phyloP scores from a whole-genome alignment of 2,113 vertebrate species.

The Leucopternis melanops region DNA sequence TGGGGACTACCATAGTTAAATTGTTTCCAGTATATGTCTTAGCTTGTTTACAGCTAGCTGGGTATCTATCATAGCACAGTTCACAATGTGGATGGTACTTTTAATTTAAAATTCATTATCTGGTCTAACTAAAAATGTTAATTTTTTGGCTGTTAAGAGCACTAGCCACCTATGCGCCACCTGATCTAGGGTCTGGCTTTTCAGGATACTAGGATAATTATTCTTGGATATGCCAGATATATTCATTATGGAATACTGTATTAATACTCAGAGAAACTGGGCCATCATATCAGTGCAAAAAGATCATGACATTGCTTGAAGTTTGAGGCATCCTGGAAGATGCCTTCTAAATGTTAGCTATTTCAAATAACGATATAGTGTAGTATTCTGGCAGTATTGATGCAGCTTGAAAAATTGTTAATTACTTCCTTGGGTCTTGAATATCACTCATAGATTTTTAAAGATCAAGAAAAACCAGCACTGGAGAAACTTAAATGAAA shows the following conservation, averaged over 20 bases:
- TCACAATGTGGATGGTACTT: background rate
- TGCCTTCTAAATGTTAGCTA: background rate
- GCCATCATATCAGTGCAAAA: background rate
- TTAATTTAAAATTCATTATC: background rate
- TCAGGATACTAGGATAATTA: background rate
- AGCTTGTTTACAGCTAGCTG: background rate
- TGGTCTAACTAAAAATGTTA: background rate
- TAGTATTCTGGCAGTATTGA: background rate
- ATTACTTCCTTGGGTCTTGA: background rate
- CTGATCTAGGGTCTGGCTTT: background rate
- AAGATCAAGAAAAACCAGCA: background rate
- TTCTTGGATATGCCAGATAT: background rate
- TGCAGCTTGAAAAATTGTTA: background rate
- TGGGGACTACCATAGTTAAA: background rate
- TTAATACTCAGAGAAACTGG: background rate
- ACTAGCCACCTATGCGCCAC: background rate
- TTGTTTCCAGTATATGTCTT: background rate
- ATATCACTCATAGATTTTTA: background rate
- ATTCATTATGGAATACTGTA: background rate
- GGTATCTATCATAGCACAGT: background rate
- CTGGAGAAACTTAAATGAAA: background rate
- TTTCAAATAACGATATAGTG: background rate
- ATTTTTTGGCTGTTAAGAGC: background rate
- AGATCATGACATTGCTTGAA: background rate
- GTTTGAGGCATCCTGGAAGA: background rate